Evolutionary conservation across 1,140 invertebrate species (phyloP).

Genomic region (Drosophila seguyi): DNA sequence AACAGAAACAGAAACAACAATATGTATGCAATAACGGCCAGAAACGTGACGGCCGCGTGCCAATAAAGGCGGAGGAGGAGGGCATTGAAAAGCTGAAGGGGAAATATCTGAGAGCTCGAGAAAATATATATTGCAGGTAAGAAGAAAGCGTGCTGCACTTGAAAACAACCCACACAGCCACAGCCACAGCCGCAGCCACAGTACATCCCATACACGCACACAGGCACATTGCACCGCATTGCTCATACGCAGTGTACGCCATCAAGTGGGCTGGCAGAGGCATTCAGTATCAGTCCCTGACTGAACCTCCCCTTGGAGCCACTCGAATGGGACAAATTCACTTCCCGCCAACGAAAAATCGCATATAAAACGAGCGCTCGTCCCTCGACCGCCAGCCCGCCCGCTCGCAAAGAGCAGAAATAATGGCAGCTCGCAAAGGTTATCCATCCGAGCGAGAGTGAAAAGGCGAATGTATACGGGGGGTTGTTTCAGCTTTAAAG

Average conservation of each 20-base stretch:
- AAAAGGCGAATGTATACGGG: slow-evolving; percentile 11
- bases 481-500: slow-evolving; percentile 30
- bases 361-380: slow-evolving; percentile 4
- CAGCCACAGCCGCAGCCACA: background rate
- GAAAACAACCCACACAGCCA: slow-evolving; percentile 52
- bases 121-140: slow-evolving; percentile 52
- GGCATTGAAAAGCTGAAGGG: slow-evolving; percentile 19
- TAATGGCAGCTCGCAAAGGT: slow-evolving; percentile 34
- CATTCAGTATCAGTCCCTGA: slow-evolving; percentile 21
- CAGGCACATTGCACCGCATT: slow-evolving; percentile 56
- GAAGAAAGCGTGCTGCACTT: slow-evolving; percentile 65
- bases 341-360: slow-evolving; percentile 70
- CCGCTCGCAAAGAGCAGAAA: slow-evolving; percentile 24
- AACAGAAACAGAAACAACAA: slow-evolving; percentile 43
- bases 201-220: background rate
- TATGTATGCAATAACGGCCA: slow-evolving; percentile 57
- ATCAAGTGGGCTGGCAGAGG: slow-evolving; percentile 68
- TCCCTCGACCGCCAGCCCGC: background rate
- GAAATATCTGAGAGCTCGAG: slow-evolving; percentile 27
- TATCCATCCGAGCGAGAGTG: slow-evolving; percentile 50
- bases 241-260: slow-evolving; percentile 74
- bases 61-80: slow-evolving; percentile 11
- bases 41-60: slow-evolving; percentile 45
- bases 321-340: slow-evolving; percentile 60
- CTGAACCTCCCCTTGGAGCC: slow-evolving; percentile 25